These are phyloP conservation scores for Centropyge bicolor DNA, from an alignment of 2,797 vertebrate species.

Conservation along the genomic window DNA sequence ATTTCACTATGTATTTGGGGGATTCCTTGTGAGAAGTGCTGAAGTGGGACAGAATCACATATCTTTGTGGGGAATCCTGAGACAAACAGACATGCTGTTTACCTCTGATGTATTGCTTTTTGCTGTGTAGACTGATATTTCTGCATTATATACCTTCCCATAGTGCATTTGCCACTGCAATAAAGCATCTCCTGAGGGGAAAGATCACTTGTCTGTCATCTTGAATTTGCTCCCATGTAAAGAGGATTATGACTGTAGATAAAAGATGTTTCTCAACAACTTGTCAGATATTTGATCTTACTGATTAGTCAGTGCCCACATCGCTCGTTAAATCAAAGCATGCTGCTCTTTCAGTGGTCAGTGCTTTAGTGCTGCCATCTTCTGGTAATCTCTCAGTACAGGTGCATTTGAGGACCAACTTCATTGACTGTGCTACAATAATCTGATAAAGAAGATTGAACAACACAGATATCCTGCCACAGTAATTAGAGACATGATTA, in stretches of 20 bases:
- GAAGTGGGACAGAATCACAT: constrained; percentile 30
- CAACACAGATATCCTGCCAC: not conserved
- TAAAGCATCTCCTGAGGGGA: constrained; percentile 18
- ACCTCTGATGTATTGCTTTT: constrained; percentile 54
- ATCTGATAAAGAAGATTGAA: constrained; percentile 10
- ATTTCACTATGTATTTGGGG: constrained; percentile 9
- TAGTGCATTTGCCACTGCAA: not conserved
- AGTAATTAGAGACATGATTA: constrained; percentile 20
- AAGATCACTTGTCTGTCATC: constrained; percentile 1
- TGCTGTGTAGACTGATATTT: constrained; percentile 40
- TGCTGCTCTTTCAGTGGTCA: not conserved
- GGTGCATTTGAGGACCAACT: constrained; percentile 36
- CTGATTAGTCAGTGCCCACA: not conserved
- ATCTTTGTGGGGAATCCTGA: constrained; percentile 33
- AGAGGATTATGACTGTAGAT: not conserved
- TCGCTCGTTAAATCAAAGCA: not conserved
- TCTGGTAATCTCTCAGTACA: constrained; percentile 34
- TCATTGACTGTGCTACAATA: constrained; percentile 56
- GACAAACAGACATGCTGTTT: constrained; percentile 16
- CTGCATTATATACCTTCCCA: constrained; percentile 13
- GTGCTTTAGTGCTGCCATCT: constrained; percentile 71
- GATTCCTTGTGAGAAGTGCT: constrained; percentile 29
- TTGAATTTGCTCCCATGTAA: not conserved
- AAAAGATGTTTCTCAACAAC: constrained; percentile 8
- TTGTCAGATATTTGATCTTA: constrained; percentile 28